phyloP scores from a whole-genome alignment of 2,113 vertebrate species.

The Protobothrops flavoviridis region DNA sequence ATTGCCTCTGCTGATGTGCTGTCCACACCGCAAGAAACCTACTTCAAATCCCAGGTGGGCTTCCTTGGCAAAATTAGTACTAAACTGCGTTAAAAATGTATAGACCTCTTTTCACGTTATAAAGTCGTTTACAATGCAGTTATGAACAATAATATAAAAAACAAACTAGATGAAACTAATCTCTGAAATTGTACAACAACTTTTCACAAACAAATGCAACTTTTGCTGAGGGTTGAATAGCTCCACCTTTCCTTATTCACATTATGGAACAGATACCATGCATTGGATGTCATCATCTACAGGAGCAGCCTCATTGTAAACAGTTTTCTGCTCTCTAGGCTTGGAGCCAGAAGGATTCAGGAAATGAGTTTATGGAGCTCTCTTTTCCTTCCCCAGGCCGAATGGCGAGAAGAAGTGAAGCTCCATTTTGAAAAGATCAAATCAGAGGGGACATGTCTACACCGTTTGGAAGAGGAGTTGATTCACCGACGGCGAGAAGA shows the following conservation, averaged over 20 bases:
- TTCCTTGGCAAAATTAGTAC: background rate
- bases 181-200: background rate
- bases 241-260: background rate
- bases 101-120: background rate
- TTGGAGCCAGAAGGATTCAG: background rate
- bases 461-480: constrained; percentile 92
- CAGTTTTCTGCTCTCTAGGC: background rate
- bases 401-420: constrained; percentile 95
- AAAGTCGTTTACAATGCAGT: background rate
- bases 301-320: background rate
- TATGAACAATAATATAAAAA: background rate
- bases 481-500: constrained; percentile 92
- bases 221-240: background rate
- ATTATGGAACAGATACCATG: background rate
- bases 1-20: constrained; percentile 95
- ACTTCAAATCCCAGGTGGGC: constrained; percentile 92
- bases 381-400: constrained; percentile 70
- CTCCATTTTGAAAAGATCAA: constrained; percentile 98
- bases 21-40: constrained; percentile 94
- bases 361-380: constrained; percentile 47
- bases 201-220: background rate
- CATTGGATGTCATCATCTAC: background rate
- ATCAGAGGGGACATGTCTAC: constrained; percentile 93
- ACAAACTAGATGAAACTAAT: background rate
- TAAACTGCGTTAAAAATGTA: background rate